These are phyloP conservation scores for Leptopilina myrica DNA, from an alignment of 2,888 invertebrate species.

Conservation along the genomic window DNA sequence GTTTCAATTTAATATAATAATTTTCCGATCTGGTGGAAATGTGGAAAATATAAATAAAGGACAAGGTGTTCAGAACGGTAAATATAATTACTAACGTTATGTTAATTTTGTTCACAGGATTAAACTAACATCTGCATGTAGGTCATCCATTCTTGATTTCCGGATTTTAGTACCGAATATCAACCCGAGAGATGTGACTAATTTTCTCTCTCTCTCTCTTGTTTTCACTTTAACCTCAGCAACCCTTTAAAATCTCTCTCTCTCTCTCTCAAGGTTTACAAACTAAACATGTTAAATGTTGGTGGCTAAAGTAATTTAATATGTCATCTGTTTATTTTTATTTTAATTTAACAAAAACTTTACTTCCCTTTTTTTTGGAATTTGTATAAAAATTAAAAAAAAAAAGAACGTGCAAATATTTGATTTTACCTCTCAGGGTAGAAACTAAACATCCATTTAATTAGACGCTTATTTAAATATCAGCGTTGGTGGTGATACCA, in stretches of 20 bases:
- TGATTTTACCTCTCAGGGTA: too few relatives aligned
- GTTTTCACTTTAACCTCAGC: slow-evolving; percentile 24
- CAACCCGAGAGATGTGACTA: slow-evolving; percentile 14
- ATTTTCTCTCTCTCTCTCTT: slow-evolving; percentile 4
- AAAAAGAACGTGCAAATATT: too few relatives aligned
- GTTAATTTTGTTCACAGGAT: slow-evolving; percentile 59
- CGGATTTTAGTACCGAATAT: slow-evolving; percentile 51
- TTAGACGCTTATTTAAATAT: too few relatives aligned
- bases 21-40: too few relatives aligned
- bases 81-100: slow-evolving; percentile 67
- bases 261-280: neutral
- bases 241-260: neutral
- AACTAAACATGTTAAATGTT: slow-evolving; percentile 3
- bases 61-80: slow-evolving; percentile 60
- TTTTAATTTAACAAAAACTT: too few relatives aligned
- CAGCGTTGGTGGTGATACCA: too few relatives aligned
- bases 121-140: slow-evolving; percentile 44
- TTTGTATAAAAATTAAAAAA: too few relatives aligned
- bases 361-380: too few relatives aligned
- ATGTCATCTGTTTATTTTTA: too few relatives aligned
- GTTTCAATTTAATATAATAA: too few relatives aligned
- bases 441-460: too few relatives aligned
- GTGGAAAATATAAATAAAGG: too few relatives aligned
- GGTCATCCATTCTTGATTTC: slow-evolving; percentile 51
- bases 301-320: neutral